Base-by-base conservation (phyloP, 2,888 invertebrate genomes). In the Clostera curtula region DNA sequence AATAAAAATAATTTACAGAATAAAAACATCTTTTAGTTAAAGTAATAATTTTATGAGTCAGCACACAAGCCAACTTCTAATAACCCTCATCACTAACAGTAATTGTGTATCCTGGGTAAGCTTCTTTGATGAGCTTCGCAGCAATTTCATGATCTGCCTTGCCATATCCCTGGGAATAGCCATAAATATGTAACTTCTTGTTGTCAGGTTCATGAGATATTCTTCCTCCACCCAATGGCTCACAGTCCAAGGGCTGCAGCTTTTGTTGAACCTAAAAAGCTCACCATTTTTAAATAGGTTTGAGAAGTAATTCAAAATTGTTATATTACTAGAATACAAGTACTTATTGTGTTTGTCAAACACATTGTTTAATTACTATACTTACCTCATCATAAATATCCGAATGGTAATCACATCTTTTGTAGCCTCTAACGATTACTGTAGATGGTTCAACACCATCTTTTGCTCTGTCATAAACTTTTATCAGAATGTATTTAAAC, bases 141-240 rank as follows among this genome's bases (percentile, higher is more conserved):
- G 95, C 79, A 14, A 90, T 71, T 37, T 88, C 80, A 75, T 98
- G 97, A 71, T 97, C 95, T 1, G 97, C 97, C 67, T 90, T 91
- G 1, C 97, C 97, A 61, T 89, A 97, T 1, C 94, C 93, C 87
- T 93, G 85, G 3, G 98, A 98, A 66, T 97, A 96, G 12, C 98
- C 98, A 71, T 94, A 98, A 36, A 98, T 93, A 56, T 92, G 89
- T 21, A 98, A 87, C 40, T 87, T 89, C 59, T 95, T 96, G 22
- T 87, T 86, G 4, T 85, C 86, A 0, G 93, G 84, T 32, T 93
- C 89, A 70, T 96, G 96, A 16, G 90, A 87, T 53, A 98, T 97
- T 55, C 97, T 87, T 7, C 98, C 98, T 10, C 98, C 98, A 3
- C 98, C 98, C 7, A 95, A 71, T 43, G 96, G 95, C 56, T 96